These are phyloP conservation scores for Xanthia togata DNA, from an alignment of 2,888 invertebrate species.

Conservation along the genomic window DNA sequence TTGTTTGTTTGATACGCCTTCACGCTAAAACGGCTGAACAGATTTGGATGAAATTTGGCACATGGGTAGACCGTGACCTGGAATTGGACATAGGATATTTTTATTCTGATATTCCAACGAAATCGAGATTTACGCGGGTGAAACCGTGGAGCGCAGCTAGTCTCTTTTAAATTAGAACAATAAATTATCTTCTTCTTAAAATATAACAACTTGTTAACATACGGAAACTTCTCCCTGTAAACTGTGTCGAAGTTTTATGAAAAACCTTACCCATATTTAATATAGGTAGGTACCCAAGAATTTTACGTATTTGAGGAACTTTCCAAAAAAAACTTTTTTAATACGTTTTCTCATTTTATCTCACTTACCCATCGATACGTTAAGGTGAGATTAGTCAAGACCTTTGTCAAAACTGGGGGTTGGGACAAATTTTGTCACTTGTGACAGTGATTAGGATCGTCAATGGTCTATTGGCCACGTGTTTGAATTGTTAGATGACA, in stretches of 20 bases:
- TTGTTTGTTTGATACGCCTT: too few relatives aligned
- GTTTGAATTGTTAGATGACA: constrained; percentile 30
- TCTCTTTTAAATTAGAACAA: constrained; percentile 26
- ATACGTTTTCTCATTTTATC: constrained; percentile 67
- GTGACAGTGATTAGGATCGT: constrained; percentile 53
- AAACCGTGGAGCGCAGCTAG: too few relatives aligned
- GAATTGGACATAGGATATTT: too few relatives aligned
- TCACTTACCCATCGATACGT: constrained; percentile 44
- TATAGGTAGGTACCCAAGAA: constrained; percentile 40
- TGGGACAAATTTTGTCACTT: constrained; percentile 31
- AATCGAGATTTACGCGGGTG: too few relatives aligned
- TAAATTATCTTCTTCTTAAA: constrained; percentile 36
- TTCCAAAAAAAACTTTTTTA: constrained; percentile 75
- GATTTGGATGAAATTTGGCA: too few relatives aligned
- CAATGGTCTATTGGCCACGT: constrained; percentile 44
- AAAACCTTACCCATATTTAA: constrained; percentile 58
- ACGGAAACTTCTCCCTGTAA: constrained; percentile 30
- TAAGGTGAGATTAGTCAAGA: constrained; percentile 38
- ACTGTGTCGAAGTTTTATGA: constrained; percentile 62
- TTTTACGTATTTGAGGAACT: constrained; percentile 38
- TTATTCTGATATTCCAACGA: too few relatives aligned
- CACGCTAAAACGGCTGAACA: too few relatives aligned
- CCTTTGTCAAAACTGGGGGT: constrained; percentile 39
- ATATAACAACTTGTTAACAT: constrained; percentile 57
- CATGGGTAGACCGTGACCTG: too few relatives aligned